Percentiles rank a stretch among this genome's conserved stretches.
Evolutionary conservation across 2,113 vertebrate genomes (phyloP).

Genomic region (Furnarius figulus): DNA sequence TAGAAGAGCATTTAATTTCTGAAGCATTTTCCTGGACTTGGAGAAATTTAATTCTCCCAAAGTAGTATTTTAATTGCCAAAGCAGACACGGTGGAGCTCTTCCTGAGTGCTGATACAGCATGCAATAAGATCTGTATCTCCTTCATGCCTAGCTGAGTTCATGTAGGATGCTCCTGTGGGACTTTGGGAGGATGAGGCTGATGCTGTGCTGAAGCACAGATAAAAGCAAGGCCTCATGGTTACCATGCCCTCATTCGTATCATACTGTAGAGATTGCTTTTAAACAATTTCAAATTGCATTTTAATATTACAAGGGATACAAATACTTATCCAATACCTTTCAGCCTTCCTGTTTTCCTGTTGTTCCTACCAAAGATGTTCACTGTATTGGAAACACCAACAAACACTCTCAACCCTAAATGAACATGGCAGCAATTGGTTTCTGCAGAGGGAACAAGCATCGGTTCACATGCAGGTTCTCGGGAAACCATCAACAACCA

Average conservation of each 20-base stretch:
- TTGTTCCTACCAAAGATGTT: background rate
- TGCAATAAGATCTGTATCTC: background rate
- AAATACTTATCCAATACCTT: background rate
- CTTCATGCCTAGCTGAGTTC: background rate
- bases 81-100: background rate
- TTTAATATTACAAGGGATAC: background rate
- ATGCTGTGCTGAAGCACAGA: background rate
- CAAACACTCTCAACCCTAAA: background rate
- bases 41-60: constrained; percentile 3
- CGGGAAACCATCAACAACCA: background rate
- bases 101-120: background rate
- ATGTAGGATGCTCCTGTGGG: background rate
- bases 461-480: background rate
- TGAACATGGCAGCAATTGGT: background rate
- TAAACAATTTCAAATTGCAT: background rate
- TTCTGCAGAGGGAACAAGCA: background rate
- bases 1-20: background rate
- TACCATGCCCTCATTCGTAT: background rate
- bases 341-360: background rate
- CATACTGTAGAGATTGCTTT: background rate
- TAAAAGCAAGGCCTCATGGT: background rate
- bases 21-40: background rate
- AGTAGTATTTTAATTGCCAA: constrained; percentile 17
- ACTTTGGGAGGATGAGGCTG: background rate
- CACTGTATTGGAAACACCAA: background rate